A percentile compares a stretch with the other conserved stretches of the same genome.
These are phyloP conservation scores for Episyrphus balteatus DNA, from an alignment of 1,140 invertebrate species.

Conservation along the genomic window DNA sequence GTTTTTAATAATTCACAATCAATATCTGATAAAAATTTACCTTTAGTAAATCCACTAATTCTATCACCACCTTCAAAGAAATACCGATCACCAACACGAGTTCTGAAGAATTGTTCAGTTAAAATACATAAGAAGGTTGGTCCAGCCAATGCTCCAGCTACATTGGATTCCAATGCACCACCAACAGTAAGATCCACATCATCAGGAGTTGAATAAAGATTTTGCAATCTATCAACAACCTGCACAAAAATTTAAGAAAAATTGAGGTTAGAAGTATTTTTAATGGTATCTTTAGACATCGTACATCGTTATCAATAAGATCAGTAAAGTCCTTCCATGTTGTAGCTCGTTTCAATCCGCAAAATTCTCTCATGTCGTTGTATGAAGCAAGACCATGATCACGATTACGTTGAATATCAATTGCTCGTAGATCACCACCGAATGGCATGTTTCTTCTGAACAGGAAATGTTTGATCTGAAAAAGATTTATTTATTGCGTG, in stretches of 20 bases:
- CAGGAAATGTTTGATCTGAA: constrained; percentile 58
- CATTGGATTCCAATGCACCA: constrained; percentile 64
- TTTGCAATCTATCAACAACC: constrained; percentile 22
- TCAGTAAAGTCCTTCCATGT: constrained; percentile 59
- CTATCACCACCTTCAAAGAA: constrained; percentile 69
- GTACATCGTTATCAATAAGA: constrained; percentile 57
- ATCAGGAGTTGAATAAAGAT: constrained; percentile 42
- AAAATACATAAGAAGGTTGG: constrained; percentile 89
- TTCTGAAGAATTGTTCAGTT: constrained; percentile 75
- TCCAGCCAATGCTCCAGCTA: constrained; percentile 67
- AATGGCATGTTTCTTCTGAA: constrained; percentile 47
- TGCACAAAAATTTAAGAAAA: constrained; percentile 5
- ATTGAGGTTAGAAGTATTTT: not conserved
- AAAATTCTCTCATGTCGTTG: constrained; percentile 65
- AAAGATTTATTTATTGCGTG: constrained; percentile 22
- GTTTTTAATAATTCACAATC: constrained; percentile 1
- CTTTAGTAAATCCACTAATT: constrained; percentile 56
- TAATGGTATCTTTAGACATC: not conserved
- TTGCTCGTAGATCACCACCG: constrained; percentile 58
- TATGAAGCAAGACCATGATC: constrained; percentile 80
- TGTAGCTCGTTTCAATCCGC: constrained; percentile 59
- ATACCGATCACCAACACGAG: constrained; percentile 69
- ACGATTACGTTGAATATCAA: constrained; percentile 77
- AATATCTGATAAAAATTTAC: constrained; percentile 40
- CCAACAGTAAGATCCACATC: constrained; percentile 86